Base-by-base conservation (phyloP, 1,140 invertebrate species). In the Yoshiicerus persimilis region DNA sequence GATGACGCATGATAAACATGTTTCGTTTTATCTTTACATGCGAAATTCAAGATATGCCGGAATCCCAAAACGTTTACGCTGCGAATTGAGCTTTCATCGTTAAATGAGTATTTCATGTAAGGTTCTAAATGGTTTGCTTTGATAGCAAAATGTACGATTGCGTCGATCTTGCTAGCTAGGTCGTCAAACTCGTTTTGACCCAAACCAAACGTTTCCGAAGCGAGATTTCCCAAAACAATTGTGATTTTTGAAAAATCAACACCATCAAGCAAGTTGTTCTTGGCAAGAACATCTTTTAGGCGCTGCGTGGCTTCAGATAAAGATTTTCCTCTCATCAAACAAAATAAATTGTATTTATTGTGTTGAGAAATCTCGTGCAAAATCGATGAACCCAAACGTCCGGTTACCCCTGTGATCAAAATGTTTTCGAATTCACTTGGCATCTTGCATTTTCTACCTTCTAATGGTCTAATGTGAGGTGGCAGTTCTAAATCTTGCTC, bases 331-430 rank as follows among this genome's bases (percentile, higher is more conserved):
- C 83, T 5, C 2, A 84, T 10, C 83, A 84, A 34, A 38, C 83
- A 84, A 2, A 47, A 27, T 11, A 84, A 6, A 23, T 27, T 64
- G 41, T 25, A 38, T 23, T 85, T 27, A 0, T 41, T n/a, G 25
- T 34, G 16, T 27, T 86, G 30, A 6, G 84, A 34, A n/a, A 88
- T 30, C 36, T 88, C 87, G n/a, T 86, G 30, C 4, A 88, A 30
- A 32, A 88, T 80, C 13, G 80, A 86, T 13, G 84, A 70, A 11
- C 84, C 87, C 25, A 88, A 27, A 10, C 66, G 56, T 13, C 87
- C 87, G 6, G 87, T 88, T 6, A 47, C 84, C 23, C 87, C 87
- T 1, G 87, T 88, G 20, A 88, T 41, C n/a, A 88, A 27, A 30
- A 86, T 30, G 11, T 23, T 64, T 27, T 38, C 13, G 13, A 23